phyloP scores from a whole-genome alignment of 2,113 vertebrate genomes.

The Leuciscus idus region DNA sequence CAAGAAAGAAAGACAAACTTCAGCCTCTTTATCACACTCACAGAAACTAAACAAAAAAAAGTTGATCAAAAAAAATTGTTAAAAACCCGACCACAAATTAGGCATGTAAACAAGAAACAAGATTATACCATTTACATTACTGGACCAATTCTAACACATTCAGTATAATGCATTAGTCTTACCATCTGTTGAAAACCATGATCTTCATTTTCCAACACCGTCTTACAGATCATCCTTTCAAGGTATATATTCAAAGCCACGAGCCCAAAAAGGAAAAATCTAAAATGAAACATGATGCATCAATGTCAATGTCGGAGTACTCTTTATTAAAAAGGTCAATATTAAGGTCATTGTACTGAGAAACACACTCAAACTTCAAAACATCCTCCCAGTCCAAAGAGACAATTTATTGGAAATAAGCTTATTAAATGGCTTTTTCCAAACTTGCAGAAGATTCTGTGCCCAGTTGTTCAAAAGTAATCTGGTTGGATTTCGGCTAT shows the following conservation, averaged over 20 bases:
- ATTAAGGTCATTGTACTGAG: neutral
- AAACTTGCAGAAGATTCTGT: neutral
- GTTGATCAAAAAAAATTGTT: no score
- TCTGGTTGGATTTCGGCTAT: no score
- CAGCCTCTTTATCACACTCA: no score
- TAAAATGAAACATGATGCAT: constrained; percentile 51
- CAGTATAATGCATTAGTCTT: constrained; percentile 30
- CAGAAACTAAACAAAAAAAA: no score
- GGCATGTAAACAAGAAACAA: no score
- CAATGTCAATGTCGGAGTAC: neutral
- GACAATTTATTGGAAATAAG: neutral
- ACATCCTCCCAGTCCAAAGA: no score
- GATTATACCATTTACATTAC: no score
- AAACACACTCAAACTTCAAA: neutral
- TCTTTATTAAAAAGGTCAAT: neutral
- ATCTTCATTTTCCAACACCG: constrained; percentile 64
- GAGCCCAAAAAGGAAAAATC: constrained; percentile 71
- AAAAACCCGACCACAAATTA: no score
- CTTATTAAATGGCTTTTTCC: neutral
- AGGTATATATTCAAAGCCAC: constrained; percentile 78
- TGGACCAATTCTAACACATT: no score
- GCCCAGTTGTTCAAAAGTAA: no score
- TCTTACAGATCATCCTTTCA: constrained; percentile 74
- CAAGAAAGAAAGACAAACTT: no score
- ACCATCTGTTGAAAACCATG: constrained; percentile 76